Evolutionary conservation across 2,888 invertebrate species (phyloP), one percentile per base, ranked within the genome.

Genomic region (Steromphala cineraria): DNA sequence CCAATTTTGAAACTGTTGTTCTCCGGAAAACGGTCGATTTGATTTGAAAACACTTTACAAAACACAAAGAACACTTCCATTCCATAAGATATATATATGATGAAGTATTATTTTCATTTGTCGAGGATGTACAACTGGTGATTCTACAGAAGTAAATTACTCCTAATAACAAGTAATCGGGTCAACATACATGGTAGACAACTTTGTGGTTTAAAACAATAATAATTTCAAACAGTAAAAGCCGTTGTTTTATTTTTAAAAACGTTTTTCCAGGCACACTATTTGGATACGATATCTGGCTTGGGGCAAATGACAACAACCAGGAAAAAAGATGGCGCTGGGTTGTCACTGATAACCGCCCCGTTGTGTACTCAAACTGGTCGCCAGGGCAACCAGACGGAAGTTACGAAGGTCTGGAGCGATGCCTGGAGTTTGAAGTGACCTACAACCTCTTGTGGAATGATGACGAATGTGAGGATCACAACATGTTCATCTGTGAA

Each of bases 401-500:
- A n/a, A 80, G 74, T 52, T 3, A 15, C n/a, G n/a, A 78, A 13
- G 56, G 52, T 13, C 36, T 19, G 17, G 78, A 75, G 36, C 77
- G 77, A 19, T 85, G 85, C 21, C 52, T 85, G 46, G 80, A 81
- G 62, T 81, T 79, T 10, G 55, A 75, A 15, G 67, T 78, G 0
- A 56, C 46, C 1, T 67, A 28, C 15, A 36, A 28, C 10, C 75
- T 67, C 52, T 36, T 81, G 28, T 85, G 85, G 85, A 82, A 85
- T 28, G 83, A 82, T 76, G 82, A 81, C 40, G 75, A 75, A 21
- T 85, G 85, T 46, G 80, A 81, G n/a, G 79, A 81, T 13, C 80
- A 82, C 28, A 56, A 81, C 71, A 80, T 81, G 74, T 82, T 80
- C 67, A 83, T 85, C 13, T 85, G 85, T 67, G 83, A 85, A 80